phyloP scores from a whole-genome alignment of 2,797 vertebrate species.

The Tenualosa ilisha region DNA sequence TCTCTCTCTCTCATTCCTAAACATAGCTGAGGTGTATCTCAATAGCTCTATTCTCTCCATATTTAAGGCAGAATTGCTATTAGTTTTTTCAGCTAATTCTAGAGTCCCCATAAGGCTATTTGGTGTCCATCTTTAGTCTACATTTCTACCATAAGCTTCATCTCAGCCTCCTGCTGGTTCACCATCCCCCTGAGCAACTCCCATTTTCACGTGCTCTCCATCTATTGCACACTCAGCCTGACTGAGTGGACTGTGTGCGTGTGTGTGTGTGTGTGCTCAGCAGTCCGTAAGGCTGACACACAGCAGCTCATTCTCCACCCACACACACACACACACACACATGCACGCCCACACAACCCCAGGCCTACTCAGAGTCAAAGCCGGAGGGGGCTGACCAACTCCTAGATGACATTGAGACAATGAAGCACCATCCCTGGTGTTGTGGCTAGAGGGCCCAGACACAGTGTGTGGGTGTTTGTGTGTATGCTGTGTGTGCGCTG shows the following conservation, averaged over 20 bases:
- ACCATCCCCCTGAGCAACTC: background rate
- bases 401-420: background rate
- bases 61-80: too few relatives aligned
- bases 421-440: background rate
- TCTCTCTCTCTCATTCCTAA: background rate
- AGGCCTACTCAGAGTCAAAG: background rate
- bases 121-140: too few relatives aligned
- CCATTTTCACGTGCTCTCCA: background rate
- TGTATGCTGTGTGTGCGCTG: background rate
- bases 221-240: background rate
- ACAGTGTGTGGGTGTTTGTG: background rate
- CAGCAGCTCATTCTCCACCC: background rate
- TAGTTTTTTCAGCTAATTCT: too few relatives aligned
- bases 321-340: too few relatives aligned
- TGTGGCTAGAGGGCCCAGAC: background rate
- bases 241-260: background rate
- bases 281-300: background rate
- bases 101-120: too few relatives aligned
- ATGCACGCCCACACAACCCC: too few relatives aligned
- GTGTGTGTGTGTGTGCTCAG: background rate
- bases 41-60: background rate
- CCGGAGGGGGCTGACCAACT: background rate
- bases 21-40: background rate
- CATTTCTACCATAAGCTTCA: too few relatives aligned
- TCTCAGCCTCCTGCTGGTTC: too few relatives aligned